phyloP scores from a whole-genome alignment of 2,797 vertebrate species.

The Sebastiscus tertius region DNA sequence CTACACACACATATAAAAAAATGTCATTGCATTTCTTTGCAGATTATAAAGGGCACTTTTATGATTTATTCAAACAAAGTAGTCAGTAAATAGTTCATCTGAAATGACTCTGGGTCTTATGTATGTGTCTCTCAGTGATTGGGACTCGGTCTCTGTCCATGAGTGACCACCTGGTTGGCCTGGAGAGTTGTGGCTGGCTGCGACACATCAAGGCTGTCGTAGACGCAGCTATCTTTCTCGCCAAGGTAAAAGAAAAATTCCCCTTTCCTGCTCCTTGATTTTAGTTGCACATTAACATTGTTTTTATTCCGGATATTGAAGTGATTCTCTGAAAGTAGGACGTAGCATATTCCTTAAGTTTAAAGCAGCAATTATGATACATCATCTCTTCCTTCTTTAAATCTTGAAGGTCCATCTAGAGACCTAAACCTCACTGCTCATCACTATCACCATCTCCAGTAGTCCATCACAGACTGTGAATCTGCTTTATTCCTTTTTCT shows the following conservation, averaged over 20 bases:
- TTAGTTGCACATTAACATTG: not conserved
- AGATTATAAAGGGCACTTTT: not conserved
- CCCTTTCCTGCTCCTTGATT: not conserved
- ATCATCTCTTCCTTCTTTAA: not conserved
- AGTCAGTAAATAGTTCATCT: not conserved
- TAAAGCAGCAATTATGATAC: not conserved
- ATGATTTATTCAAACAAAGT: not conserved
- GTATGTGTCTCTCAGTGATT: constrained; percentile 79
- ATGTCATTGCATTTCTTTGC: not conserved
- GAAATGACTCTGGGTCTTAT: not conserved
- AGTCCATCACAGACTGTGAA: too few relatives aligned
- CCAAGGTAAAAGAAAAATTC: constrained; percentile 83
- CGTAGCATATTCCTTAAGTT: not conserved
- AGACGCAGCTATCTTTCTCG: constrained; percentile 93
- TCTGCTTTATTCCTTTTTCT: not conserved
- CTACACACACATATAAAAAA: not conserved
- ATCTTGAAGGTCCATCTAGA: not conserved
- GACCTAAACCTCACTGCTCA: not conserved
- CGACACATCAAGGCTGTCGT: constrained; percentile 94
- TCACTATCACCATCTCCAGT: not conserved
- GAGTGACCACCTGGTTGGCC: constrained; percentile 91
- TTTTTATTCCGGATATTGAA: not conserved
- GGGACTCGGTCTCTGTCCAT: constrained; percentile 89
- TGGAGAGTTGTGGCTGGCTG: constrained; percentile 95
- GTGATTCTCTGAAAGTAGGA: not conserved